phyloP scores from a whole-genome alignment of 2,888 invertebrate genomes.

The Pasiphila rectangulata region DNA sequence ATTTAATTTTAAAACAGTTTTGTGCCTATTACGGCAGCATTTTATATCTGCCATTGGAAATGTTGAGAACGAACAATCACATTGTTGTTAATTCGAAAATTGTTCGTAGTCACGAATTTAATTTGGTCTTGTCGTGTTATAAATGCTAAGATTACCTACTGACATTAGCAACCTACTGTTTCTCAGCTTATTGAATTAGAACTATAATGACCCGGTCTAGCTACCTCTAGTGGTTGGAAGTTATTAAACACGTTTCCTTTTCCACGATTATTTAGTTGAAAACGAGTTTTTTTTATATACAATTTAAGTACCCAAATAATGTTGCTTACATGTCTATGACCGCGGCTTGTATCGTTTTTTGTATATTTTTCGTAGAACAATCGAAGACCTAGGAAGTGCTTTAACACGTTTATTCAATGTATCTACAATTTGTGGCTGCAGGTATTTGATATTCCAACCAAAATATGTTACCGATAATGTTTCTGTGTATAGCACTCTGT shows the following conservation, averaged over 20 bases:
- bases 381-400: conserved; percentile 6
- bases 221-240: not conserved
- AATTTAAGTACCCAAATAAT: too few relatives aligned
- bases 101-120: conserved; percentile 61
- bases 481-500: conserved; percentile 36
- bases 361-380: conserved; percentile 6
- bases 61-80: conserved; percentile 56
- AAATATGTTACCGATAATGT: conserved; percentile 36
- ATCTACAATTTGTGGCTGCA: conserved; percentile 27
- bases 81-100: conserved; percentile 54
- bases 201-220: conserved; percentile 4
- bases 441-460: conserved; percentile 32
- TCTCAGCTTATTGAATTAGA: conserved; percentile 14
- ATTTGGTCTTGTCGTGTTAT: conserved; percentile 57
- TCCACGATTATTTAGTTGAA: too few relatives aligned
- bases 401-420: conserved; percentile 18
- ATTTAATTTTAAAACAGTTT: conserved; percentile 71
- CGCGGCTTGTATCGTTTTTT: not conserved
- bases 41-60: conserved; percentile 56
- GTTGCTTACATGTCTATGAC: not conserved
- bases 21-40: conserved; percentile 61
- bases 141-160: conserved; percentile 40
- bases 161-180: conserved; percentile 13
- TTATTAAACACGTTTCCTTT: not conserved
- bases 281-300: too few relatives aligned